phyloP scores from a whole-genome alignment of 2,797 vertebrate species.

The Garrulus glandarius region DNA sequence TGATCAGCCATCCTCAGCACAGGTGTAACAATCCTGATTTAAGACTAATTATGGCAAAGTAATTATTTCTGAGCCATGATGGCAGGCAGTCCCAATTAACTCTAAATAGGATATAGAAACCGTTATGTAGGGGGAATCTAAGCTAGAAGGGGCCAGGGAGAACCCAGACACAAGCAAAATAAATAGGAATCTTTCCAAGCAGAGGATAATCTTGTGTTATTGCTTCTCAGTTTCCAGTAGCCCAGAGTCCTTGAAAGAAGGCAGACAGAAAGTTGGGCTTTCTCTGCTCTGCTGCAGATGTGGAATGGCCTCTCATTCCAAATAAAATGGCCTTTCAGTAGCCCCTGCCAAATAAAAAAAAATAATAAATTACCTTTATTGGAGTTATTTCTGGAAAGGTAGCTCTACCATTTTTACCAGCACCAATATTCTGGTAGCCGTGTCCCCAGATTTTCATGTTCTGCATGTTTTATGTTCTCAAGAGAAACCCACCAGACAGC shows the following conservation, averaged over 20 bases:
- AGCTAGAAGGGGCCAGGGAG: neutral
- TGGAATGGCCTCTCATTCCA: neutral
- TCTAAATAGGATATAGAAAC: neutral
- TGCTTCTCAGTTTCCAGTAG: neutral
- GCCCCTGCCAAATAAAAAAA: neutral
- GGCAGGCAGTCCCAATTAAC: constrained; percentile 5
- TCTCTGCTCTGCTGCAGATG: neutral
- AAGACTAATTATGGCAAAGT: constrained; percentile 14
- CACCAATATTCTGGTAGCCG: neutral
- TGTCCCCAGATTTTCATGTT: neutral
- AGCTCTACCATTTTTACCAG: neutral
- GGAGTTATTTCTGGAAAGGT: neutral
- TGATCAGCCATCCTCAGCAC: neutral
- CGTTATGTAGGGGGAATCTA: neutral
- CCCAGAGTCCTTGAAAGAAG: neutral
- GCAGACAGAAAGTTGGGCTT: neutral
- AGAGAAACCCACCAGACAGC: neutral
- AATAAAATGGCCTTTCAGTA: neutral
- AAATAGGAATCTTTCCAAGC: neutral
- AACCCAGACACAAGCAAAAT: neutral
- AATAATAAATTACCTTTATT: neutral
- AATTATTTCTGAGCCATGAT: constrained; percentile 29
- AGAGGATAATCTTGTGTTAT: neutral
- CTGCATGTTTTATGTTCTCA: neutral
- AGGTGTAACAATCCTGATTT: constrained; percentile 21